Percentiles rank a stretch among this genome's conserved stretches.
These are phyloP conservation scores for Leuciscus waleckii DNA, from an alignment of 2,797 vertebrate genomes.

Conservation along the genomic window DNA sequence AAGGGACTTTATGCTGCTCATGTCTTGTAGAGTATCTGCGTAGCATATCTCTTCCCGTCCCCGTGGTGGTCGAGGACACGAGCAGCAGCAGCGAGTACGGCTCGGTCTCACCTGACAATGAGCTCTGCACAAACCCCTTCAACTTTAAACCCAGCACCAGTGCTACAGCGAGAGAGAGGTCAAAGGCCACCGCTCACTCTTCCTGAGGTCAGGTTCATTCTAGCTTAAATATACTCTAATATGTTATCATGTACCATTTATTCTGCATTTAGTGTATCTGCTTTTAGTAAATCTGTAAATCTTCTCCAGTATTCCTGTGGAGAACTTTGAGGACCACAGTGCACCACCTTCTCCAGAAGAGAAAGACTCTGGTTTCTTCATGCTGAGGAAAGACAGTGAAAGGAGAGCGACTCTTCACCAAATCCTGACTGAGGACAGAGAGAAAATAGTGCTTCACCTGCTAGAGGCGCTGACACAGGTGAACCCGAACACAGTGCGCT, in stretches of 20 bases:
- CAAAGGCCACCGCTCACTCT: conserved; percentile 89
- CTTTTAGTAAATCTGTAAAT: not conserved
- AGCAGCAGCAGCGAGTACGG: conserved; percentile 98
- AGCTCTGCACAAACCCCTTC: conserved; percentile 93
- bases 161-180: conserved; percentile 93
- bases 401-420: conserved; percentile 93
- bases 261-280: not conserved
- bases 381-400: conserved; percentile 97
- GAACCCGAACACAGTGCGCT: conserved; percentile 7
- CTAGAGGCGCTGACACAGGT: conserved; percentile 93
- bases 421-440: conserved; percentile 93
- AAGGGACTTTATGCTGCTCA: not conserved
- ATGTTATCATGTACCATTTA: not conserved
- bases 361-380: conserved; percentile 95
- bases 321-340: conserved; percentile 98
- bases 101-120: conserved; percentile 96
- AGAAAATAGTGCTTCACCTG: conserved; percentile 92
- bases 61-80: conserved; percentile 96
- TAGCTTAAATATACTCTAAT: not conserved
- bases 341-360: conserved; percentile 97
- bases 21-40: conserved; percentile 87
- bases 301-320: conserved; percentile 89
- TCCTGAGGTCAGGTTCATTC: conserved; percentile 84
- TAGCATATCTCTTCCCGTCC: conserved; percentile 95
- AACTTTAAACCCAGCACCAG: conserved; percentile 91